phyloP scores from a whole-genome alignment of 2,113 vertebrate genomes.

The Sus scrofa region DNA sequence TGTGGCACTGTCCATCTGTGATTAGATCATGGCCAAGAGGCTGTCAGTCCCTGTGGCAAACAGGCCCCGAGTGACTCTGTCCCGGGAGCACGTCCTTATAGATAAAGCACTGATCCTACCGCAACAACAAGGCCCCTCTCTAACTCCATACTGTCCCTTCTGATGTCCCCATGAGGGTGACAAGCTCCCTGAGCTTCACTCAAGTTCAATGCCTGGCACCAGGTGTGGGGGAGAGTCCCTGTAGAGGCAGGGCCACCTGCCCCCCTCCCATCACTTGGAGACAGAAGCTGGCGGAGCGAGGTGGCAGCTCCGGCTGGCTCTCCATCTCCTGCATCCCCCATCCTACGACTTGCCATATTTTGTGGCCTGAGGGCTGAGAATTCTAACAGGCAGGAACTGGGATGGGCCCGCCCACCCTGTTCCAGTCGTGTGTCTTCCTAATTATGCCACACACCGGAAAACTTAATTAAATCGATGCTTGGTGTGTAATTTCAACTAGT shows the following conservation, averaged over 20 bases:
- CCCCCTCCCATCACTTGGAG: background rate
- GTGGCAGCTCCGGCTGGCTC: fast-evolving
- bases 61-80: background rate
- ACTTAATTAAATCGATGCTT: constrained; percentile 73
- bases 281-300: fast-evolving
- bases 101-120: background rate
- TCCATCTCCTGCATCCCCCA: background rate
- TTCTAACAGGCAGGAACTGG: constrained; percentile 18
- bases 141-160: background rate
- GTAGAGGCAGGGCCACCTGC: background rate
- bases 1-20: background rate
- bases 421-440: constrained; percentile 47
- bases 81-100: background rate
- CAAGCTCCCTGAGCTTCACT: background rate
- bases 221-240: background rate
- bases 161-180: fast-evolving
- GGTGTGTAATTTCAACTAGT: constrained; percentile 67
- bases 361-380: constrained; percentile 58
- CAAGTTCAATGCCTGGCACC: background rate
- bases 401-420: constrained; percentile 56
- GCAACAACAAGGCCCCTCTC: background rate
- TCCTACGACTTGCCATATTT: background rate
- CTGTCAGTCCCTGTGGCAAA: background rate
- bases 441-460: constrained; percentile 77
- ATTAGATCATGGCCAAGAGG: background rate